Evolutionary conservation across 2,113 vertebrate species (phyloP).

Genomic region (Hemiscyllium ocellatum): DNA sequence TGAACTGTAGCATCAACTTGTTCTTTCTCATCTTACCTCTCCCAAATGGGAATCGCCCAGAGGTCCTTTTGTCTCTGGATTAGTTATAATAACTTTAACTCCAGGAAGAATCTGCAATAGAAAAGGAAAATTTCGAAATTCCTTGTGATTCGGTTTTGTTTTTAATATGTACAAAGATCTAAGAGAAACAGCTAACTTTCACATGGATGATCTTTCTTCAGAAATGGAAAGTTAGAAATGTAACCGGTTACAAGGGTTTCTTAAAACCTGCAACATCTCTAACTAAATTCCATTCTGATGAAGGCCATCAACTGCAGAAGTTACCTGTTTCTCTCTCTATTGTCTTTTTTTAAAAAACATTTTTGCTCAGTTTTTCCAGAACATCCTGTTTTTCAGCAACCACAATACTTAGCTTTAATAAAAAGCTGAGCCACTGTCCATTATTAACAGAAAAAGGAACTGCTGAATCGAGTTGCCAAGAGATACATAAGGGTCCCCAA

Average conservation of each 20-base stretch:
- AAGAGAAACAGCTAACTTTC: background rate
- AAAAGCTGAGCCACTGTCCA: background rate
- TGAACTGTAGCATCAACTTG: background rate
- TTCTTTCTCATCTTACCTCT: slow-evolving; percentile 63
- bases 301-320: background rate
- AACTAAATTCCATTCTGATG: background rate
- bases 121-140: background rate
- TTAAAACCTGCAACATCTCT: background rate
- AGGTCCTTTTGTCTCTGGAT: slow-evolving; percentile 90
- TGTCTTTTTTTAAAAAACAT: too few relatives aligned
- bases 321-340: background rate
- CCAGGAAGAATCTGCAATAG: slow-evolving; percentile 79
- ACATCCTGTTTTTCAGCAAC: background rate
- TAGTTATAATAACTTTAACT: slow-evolving; percentile 90
- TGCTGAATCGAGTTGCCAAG: background rate
- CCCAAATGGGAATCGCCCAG: slow-evolving; percentile 89
- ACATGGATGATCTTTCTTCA: background rate
- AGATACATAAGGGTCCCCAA: background rate
- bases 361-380: background rate
- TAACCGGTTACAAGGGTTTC: background rate
- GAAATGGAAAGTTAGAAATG: background rate
- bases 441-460: background rate
- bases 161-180: too few relatives aligned
- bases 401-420: background rate
- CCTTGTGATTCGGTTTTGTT: background rate